These are phyloP conservation scores for Phania funesta DNA, from an alignment of 2,888 invertebrate species.

Conservation along the genomic window DNA sequence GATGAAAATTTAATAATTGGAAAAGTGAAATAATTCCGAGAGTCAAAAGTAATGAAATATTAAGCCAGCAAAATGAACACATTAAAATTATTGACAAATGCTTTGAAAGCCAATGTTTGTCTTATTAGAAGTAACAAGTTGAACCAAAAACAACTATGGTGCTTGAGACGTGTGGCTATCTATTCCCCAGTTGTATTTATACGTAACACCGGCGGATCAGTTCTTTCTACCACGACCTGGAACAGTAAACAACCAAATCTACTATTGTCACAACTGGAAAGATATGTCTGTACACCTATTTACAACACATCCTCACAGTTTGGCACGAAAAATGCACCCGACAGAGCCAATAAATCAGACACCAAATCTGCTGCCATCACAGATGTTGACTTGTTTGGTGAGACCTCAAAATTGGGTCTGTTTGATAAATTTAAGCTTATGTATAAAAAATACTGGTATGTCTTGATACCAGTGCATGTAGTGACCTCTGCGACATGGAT, in stretches of 20 bases:
- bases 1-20: constrained; percentile 14
- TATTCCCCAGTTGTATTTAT: constrained; percentile 44
- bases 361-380: constrained; percentile 70
- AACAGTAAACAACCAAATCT: constrained; percentile 14
- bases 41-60: not conserved
- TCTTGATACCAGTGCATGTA: constrained; percentile 95
- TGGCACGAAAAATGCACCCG: constrained; percentile 69
- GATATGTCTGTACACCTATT: not conserved
- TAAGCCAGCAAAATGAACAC: constrained; percentile 37
- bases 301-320: constrained; percentile 37
- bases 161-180: constrained; percentile 24
- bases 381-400: constrained; percentile 75
- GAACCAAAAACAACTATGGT: constrained; percentile 37
- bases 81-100: constrained; percentile 36
- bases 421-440: constrained; percentile 93
- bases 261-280: constrained; percentile 28
- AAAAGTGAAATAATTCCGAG: constrained; percentile 5
- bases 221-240: not conserved
- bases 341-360: constrained; percentile 71
- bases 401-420: constrained; percentile 83
- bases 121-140: not conserved
- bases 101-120: constrained; percentile 14
- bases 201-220: constrained; percentile 51
- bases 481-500: constrained; percentile 94
- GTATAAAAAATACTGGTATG: constrained; percentile 98